Evolutionary conservation across 1,140 invertebrate species (phyloP).

Genomic region (Drosophila nigrodunni): DNA sequence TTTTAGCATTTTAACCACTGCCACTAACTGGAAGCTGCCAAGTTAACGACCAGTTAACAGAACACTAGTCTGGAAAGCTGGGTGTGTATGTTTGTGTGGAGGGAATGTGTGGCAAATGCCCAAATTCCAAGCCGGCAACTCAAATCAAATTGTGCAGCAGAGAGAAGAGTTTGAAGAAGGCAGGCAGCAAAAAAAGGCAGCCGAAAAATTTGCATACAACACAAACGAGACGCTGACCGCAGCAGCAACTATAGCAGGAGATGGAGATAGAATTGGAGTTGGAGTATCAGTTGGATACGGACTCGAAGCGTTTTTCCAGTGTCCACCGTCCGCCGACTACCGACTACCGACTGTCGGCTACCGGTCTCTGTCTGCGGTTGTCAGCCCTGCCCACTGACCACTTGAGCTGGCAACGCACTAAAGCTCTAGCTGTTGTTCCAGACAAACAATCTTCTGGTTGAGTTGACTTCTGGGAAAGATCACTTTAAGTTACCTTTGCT

Average conservation of each 20-base stretch:
- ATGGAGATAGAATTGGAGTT: constrained; percentile 7
- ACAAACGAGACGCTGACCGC: constrained; percentile 73
- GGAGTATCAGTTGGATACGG: constrained; percentile 21
- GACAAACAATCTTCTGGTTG: constrained; percentile 67
- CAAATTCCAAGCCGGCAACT: constrained; percentile 62
- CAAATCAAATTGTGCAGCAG: constrained; percentile 47
- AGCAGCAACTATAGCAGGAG: constrained; percentile 37
- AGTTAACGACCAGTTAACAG: constrained; percentile 41
- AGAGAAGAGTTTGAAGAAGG: constrained; percentile 10
- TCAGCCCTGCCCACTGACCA: constrained; percentile 48
- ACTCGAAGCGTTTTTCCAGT: constrained; percentile 24
- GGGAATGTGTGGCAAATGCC: constrained; percentile 36
- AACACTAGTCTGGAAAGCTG: constrained; percentile 6
- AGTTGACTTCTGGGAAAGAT: constrained; percentile 73
- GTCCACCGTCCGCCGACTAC: constrained; percentile 58
- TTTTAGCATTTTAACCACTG: constrained; percentile 50
- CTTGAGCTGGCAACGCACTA: constrained; percentile 20
- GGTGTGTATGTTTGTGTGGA: background rate
- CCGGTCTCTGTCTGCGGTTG: constrained; percentile 68
- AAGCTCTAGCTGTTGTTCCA: constrained; percentile 32
- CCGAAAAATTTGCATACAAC: constrained; percentile 81
- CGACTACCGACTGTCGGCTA: constrained; percentile 57
- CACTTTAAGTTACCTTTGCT: constrained; percentile 45
- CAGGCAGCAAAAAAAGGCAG: constrained; percentile 65
- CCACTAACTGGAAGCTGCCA: constrained; percentile 46